Evolutionary conservation across 1,140 invertebrate species (phyloP), one percentile per base, ranked within the genome.

Genomic region (Aporrectodea caliginosa): DNA sequence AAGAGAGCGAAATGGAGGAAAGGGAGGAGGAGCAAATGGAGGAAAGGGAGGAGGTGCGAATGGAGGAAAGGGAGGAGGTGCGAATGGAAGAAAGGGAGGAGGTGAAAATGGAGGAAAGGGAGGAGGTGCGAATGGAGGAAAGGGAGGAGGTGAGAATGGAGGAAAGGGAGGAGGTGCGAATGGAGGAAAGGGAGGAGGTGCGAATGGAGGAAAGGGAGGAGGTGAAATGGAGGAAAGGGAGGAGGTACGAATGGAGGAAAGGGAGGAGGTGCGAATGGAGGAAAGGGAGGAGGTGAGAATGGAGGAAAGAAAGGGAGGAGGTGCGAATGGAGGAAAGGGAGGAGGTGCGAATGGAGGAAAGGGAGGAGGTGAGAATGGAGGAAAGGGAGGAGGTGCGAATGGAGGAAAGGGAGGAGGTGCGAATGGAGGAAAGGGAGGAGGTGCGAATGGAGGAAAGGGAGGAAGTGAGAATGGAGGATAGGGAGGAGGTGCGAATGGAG

Each of bases 121-220:
- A 1, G 75, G 27, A 16, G 81, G 81, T 1, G 79, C 75, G 0
- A n/a, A n/a, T n/a, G n/a, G n/a, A n/a, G n/a, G n/a, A n/a, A n/a
- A n/a, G n/a, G n/a, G n/a, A n/a, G n/a, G n/a, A n/a, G n/a, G n/a
- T n/a, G n/a, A n/a, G n/a, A n/a, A n/a, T n/a, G n/a, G n/a, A n/a
- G n/a, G n/a, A n/a, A 73, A 79, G 22, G 86, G 85, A 22, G 85
- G 84, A 1, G 84, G 83, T 29, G 82, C 84, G 1, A 80, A 84
- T 69, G 86, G 86, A 72, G 83, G 84, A 0, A 80, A 86, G 16
- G 80, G 86, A 14, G 85, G 84, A 22, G n/a, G 16, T 68, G 12
- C 31, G 69, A 75, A 35, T 80, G 43, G 43, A 12, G 43, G n/a
- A n/a, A n/a, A n/a, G n/a, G n/a, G n/a, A n/a, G n/a, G n/a, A n/a